Conservation (phyloP, 2,888 invertebrate species). For the Tinea semifulvella region DNA sequence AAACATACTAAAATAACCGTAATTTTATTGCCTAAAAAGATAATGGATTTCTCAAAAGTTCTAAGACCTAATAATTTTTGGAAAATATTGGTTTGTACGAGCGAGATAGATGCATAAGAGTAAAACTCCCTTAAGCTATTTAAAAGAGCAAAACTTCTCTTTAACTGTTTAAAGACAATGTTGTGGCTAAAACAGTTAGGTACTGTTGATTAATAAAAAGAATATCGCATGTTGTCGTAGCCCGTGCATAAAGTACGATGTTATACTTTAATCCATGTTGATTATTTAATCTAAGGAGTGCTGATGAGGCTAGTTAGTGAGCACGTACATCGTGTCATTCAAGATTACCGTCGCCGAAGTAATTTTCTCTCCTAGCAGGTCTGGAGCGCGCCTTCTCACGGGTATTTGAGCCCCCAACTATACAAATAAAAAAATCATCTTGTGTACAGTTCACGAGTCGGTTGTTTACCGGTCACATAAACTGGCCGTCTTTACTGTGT, state of each 20-base stretch:
- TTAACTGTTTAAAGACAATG: no score
- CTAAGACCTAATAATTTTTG: no score
- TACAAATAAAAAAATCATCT: constrained; percentile 57
- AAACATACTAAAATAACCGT: no score
- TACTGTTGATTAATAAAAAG: no score
- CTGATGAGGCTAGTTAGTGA: constrained; percentile 34
- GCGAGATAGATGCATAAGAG: no score
- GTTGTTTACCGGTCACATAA: constrained; percentile 58
- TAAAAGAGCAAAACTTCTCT: no score
- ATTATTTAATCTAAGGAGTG: constrained; percentile 38
- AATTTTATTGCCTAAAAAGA: no score
- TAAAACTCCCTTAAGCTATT: no score
- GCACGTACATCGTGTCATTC: constrained; percentile 38
- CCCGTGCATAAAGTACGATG: background rate
- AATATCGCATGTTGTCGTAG: no score
- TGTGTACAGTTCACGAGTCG: constrained; percentile 63
- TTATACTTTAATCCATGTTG: constrained; percentile 20
- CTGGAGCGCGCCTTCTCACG: constrained; percentile 53
- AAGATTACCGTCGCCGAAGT: constrained; percentile 37
- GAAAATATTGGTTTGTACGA: no score
- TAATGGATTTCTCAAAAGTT: no score
- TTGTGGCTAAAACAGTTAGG: no score
- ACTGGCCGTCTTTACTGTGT: constrained; percentile 56
- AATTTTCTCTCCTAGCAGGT: constrained; percentile 9
- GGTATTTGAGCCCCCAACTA: constrained; percentile 57